Evolutionary conservation across 2,113 vertebrate genomes (phyloP), one percentile per base, ranked within the genome.

Genomic region (Falco punctatus): DNA sequence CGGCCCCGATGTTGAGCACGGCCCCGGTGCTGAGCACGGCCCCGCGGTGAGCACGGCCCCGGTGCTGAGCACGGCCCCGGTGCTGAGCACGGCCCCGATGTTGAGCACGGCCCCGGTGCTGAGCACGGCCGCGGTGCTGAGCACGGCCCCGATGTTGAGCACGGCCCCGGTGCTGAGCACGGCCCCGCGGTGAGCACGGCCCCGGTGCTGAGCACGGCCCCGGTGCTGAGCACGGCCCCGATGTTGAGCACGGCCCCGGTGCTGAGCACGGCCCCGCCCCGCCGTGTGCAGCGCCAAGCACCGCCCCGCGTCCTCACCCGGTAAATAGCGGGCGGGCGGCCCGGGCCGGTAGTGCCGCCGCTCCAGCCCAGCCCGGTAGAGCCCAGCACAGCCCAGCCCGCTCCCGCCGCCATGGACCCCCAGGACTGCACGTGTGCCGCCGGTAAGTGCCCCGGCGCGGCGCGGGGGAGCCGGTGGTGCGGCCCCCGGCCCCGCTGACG

Each of bases 401-500:
- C 1, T 42, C 15, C 0, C 58, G 1, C 42, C 35, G 32, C 73
- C 65, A 96, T 96, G 96, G 96, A 96, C 20, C 94, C 96, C 9
- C 96, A 96, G 91, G 96, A 96, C 91, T 96, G 96, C 94, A 96
- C 91, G 2, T 96, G 96, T 88, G 94, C 78, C 11, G 74, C 79
- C 42, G 94, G 96, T 96, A 54, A 96, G 96, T 79, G 70, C 7
- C 32, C 42, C 42, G 42, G 42, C 42, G 12, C 42, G 42, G 42
- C 14, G 42, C 42, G 42, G 42, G 42, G 42, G 42, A 14, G 42
- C 42, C 35, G 22, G 13, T 33, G 38, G 33, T 1, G 23, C 38
- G 42, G 42, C 42, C 42, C 42, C 27, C 40, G 19, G 18, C 32
- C 10, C 46, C 23, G n/a, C 70, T 94, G 33, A 96, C 38, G 54